Evolutionary conservation across 2,888 invertebrate genomes (phyloP).

Genomic region (Dascillus cervinus): DNA sequence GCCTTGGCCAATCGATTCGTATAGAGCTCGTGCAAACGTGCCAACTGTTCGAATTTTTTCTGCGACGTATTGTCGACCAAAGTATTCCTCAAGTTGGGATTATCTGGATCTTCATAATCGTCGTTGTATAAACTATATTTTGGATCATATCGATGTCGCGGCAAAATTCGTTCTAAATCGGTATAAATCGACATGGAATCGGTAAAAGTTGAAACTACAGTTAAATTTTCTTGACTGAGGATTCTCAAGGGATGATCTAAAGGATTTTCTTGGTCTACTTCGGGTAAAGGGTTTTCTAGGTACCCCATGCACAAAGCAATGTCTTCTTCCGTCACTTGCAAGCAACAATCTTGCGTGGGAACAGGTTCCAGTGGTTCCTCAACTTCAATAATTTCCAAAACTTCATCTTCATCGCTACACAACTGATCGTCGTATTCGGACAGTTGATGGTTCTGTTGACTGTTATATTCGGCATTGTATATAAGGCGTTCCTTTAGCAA

Average conservation of each 20-base stretch:
- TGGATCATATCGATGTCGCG: slow-evolving; percentile 52
- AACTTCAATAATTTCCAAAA: slow-evolving; percentile 72
- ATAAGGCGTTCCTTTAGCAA: slow-evolving; percentile 63
- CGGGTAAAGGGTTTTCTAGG: slow-evolving; percentile 60
- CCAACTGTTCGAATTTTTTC: slow-evolving; percentile 70
- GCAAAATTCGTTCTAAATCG: slow-evolving; percentile 59
- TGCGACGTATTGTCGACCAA: slow-evolving; percentile 37
- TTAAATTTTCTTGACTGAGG: slow-evolving; percentile 85
- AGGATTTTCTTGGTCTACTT: slow-evolving; percentile 61
- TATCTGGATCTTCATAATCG: slow-evolving; percentile 45
- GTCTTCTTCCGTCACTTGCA: slow-evolving; percentile 90
- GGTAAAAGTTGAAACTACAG: slow-evolving; percentile 83
- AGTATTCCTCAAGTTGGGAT: slow-evolving; percentile 33
- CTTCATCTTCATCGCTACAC: slow-evolving; percentile 57
- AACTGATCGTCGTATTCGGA: slow-evolving; percentile 49
- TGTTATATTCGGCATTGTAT: slow-evolving; percentile 38
- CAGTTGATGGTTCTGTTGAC: slow-evolving; percentile 23
- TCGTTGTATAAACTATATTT: slow-evolving; percentile 51
- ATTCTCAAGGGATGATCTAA: slow-evolving; percentile 82
- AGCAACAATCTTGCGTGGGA: slow-evolving; percentile 77
- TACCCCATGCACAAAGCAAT: slow-evolving; percentile 78
- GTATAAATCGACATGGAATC: slow-evolving; percentile 62
- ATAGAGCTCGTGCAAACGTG: slow-evolving; percentile 74
- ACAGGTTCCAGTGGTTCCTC: slow-evolving; percentile 76
- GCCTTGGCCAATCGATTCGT: slow-evolving; percentile 71